Evolutionary conservation across 2,888 invertebrate species (phyloP).

Genomic region (Apotomis turbidana): DNA sequence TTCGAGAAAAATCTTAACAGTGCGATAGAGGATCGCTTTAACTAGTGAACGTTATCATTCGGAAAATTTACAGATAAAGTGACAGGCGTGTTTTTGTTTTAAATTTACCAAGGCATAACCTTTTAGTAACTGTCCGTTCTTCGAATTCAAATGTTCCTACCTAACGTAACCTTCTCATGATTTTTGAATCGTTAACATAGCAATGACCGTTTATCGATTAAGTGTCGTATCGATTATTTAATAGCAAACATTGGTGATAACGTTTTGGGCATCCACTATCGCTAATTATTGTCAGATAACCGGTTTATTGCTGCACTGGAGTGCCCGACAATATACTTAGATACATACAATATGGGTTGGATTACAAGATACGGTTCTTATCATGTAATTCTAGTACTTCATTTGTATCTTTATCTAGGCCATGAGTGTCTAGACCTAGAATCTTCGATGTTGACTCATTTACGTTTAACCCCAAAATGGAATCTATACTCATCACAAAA

Average conservation of each 20-base stretch:
- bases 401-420: slow-evolving; percentile 25
- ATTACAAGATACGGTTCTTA: slow-evolving; percentile 55
- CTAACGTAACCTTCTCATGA: background rate
- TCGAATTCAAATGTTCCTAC: too few species aligned
- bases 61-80: too few species aligned
- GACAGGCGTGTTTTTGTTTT: too few species aligned
- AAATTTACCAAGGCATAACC: too few species aligned
- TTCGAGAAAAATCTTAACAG: too few species aligned
- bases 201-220: slow-evolving; percentile 78
- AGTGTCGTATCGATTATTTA: slow-evolving; percentile 79
- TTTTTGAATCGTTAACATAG: slow-evolving; percentile 42
- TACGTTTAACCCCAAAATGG: too few species aligned
- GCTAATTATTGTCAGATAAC: slow-evolving; percentile 81
- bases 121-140: too few species aligned
- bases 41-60: too few species aligned
- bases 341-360: slow-evolving; percentile 62
- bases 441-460: background rate
- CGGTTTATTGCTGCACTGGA: slow-evolving; percentile 69
- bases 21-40: too few species aligned
- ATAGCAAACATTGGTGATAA: slow-evolving; percentile 80
- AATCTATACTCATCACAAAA: too few species aligned
- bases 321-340: slow-evolving; percentile 65
- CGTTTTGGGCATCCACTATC: slow-evolving; percentile 74
- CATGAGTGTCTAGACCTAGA: slow-evolving; percentile 9
- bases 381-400: slow-evolving; percentile 40